These are phyloP conservation scores for Epinotia demarniana DNA, from an alignment of 2,888 invertebrate species.

Conservation along the genomic window DNA sequence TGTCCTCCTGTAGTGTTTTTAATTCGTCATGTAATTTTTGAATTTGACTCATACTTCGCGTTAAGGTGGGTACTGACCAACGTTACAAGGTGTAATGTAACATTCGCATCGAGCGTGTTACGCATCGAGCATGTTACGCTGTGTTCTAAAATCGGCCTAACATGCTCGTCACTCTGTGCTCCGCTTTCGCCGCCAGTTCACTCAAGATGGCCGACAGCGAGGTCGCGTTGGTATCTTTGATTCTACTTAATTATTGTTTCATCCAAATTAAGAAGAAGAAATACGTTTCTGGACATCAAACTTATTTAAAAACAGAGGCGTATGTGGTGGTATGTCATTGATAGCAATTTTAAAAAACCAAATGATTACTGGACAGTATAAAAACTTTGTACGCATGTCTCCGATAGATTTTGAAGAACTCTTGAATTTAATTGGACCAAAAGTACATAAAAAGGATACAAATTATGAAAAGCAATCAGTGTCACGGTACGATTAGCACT, in stretches of 20 bases:
- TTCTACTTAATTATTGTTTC: slow-evolving; percentile 49
- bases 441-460: slow-evolving; percentile 14
- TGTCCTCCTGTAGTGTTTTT: too few species aligned
- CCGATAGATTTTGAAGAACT: slow-evolving; percentile 49
- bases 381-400: slow-evolving; percentile 50
- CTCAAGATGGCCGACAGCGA: too few species aligned
- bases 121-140: too few species aligned
- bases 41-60: too few species aligned
- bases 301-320: slow-evolving; percentile 48
- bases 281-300: slow-evolving; percentile 49
- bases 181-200: too few species aligned
- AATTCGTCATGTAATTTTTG: too few species aligned
- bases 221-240: not conserved
- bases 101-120: too few species aligned
- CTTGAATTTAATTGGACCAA: slow-evolving; percentile 30
- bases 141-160: too few species aligned
- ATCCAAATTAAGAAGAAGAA: slow-evolving; percentile 51
- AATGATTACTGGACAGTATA: slow-evolving; percentile 37
- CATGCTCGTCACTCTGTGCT: too few species aligned
- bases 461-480: slow-evolving; percentile 15
- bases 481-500: slow-evolving; percentile 16
- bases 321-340: slow-evolving; percentile 45
- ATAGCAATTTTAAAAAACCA: slow-evolving; percentile 30
- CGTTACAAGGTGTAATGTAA: too few species aligned
- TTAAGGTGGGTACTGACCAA: too few species aligned